Percentiles rank a stretch among this genome's conserved stretches.
Conservation (phyloP, 2,888 invertebrate species). For the Invenusta paracnida region DNA sequence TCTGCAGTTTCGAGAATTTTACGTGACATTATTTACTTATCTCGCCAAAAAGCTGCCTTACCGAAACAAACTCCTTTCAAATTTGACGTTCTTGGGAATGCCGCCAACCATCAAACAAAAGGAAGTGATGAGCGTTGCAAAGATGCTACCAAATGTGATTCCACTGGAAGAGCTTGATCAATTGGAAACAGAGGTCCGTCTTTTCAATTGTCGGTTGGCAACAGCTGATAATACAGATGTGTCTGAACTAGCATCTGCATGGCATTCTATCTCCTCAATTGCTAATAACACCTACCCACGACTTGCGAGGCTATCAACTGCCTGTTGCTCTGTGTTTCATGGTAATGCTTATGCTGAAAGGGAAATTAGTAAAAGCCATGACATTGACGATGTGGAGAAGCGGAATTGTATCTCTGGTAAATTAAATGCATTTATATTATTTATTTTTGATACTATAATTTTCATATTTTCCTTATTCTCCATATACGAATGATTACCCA, state of each 20-base stretch:
- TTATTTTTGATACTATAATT: too few relatives aligned
- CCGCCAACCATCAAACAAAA: neutral
- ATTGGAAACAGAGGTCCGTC: constrained; percentile 4
- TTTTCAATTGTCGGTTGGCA: neutral
- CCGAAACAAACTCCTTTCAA: neutral
- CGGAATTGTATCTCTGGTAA: neutral
- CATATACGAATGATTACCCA: too few relatives aligned
- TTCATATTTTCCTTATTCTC: too few relatives aligned
- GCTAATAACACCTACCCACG: neutral
- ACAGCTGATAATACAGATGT: neutral
- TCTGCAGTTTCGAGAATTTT: constrained; percentile 1
- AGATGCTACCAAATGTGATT: constrained; percentile 8
- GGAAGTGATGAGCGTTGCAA: neutral
- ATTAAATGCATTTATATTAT: too few relatives aligned
- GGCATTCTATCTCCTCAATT: neutral
- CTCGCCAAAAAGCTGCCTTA: neutral
- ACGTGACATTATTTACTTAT: neutral
- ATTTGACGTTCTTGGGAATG: neutral
- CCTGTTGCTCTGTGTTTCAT: neutral
- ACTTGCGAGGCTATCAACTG: neutral
- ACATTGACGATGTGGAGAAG: neutral
- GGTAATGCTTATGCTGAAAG: neutral
- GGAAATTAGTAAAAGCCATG: neutral
- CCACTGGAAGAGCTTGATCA: neutral
- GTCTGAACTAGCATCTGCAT: neutral